Evolutionary conservation across 1,140 invertebrate species (phyloP), one percentile per base, ranked within the genome.

Genomic region (Adelges cooleyi): DNA sequence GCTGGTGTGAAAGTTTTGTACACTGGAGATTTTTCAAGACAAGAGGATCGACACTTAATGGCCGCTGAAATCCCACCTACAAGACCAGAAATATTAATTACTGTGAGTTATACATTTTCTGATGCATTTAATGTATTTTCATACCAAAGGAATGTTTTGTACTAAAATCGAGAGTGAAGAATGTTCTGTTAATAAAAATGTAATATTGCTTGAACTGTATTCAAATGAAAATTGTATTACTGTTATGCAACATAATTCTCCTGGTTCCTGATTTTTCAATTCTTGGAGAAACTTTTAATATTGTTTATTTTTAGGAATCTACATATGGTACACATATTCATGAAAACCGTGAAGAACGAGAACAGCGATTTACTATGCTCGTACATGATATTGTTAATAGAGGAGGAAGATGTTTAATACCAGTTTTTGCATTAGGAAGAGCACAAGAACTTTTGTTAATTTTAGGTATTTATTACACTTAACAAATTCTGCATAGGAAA

Each of bases 241-340:
- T n/a, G n/a, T n/a, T n/a, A n/a, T n/a, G n/a, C n/a, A n/a, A n/a
- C n/a, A n/a, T n/a, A n/a, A n/a, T n/a, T n/a, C n/a, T n/a, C n/a
- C n/a, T n/a, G n/a, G n/a, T n/a, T n/a, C n/a, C n/a, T 66, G 51
- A 53, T n/a, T n/a, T n/a, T n/a, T n/a, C n/a, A n/a, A n/a, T n/a
- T n/a, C n/a, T n/a, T n/a, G n/a, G 51, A 8, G 1, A 23, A 49
- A 54, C 69, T 68, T 68, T 25, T 54, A 67, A 50, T 62, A 54
- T 72, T n/a, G n/a, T n/a, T n/a, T n/a, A n/a, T n/a, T n/a, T n/a
- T 6, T 72, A 89, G 86, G 95, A 99, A 79, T 96, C 95, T 0
- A 99, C 97, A 1, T 99, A 99, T 78, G 97, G 97, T 4, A 98
- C 95, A 0, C 95, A 99, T 77, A 95, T 99, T 68, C 97, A 99